Conservation (phyloP, 2,888 invertebrate genomes). For the Steromphala cineraria region DNA sequence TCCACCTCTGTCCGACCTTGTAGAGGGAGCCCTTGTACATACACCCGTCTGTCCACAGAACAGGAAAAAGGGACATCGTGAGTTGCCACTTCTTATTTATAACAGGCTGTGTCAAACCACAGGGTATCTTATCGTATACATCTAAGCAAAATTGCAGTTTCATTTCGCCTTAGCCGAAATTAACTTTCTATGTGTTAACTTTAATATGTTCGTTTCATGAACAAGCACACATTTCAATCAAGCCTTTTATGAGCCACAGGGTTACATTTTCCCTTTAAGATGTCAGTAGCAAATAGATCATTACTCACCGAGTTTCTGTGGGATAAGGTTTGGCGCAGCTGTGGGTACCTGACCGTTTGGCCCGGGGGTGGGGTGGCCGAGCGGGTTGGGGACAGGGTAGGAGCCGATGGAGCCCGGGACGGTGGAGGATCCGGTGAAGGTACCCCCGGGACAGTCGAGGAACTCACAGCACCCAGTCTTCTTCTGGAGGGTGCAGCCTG, state of each 20-base stretch:
- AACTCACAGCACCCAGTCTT: slow-evolving; percentile 53
- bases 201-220: too few relatives aligned
- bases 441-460: slow-evolving; percentile 50
- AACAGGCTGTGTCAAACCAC: too few relatives aligned
- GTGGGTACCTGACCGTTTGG: slow-evolving; percentile 46
- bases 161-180: too few relatives aligned
- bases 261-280: too few relatives aligned
- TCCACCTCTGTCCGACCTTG: slow-evolving; percentile 50
- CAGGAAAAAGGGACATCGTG: too few relatives aligned
- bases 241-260: too few relatives aligned
- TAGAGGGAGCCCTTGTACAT: slow-evolving; percentile 52
- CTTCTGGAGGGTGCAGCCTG: slow-evolving; percentile 50
- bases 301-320: slow-evolving; percentile 31
- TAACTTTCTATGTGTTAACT: too few relatives aligned
- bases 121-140: too few relatives aligned
- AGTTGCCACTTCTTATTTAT: too few relatives aligned
- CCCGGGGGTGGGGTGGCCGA: slow-evolving; percentile 41
- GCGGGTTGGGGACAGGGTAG: slow-evolving; percentile 47
- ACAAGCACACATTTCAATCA: too few relatives aligned
- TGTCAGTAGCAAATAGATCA: too few relatives aligned
- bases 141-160: too few relatives aligned
- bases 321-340: not conserved
- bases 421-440: slow-evolving; percentile 57
- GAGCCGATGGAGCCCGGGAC: slow-evolving; percentile 57
- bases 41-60: slow-evolving; percentile 62